Conservation (phyloP, 1,140 invertebrate species). For the Augochlora pura region DNA sequence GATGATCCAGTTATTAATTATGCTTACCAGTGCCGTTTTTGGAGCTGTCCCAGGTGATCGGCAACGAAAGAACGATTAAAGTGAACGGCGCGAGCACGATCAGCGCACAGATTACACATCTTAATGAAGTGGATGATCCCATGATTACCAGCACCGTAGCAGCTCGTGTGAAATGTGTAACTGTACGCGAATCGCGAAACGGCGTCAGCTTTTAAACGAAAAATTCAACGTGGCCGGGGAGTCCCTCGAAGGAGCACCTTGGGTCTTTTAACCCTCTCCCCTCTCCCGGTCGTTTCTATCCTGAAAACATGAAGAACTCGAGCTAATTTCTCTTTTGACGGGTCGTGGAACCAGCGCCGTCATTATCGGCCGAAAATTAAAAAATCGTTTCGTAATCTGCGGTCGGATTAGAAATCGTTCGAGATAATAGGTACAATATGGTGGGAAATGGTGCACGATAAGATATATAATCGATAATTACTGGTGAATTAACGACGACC, state of each 20-base stretch:
- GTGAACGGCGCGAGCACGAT: not conserved
- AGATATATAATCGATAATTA: slow-evolving; percentile 20
- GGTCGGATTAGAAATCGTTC: not conserved
- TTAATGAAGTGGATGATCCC: not conserved
- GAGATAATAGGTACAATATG: not conserved
- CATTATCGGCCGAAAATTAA: not conserved
- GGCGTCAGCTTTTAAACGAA: slow-evolving; percentile 62
- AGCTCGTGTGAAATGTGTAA: slow-evolving; percentile 49
- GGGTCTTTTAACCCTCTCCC: slow-evolving; percentile 51
- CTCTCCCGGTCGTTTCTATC: slow-evolving; percentile 16
- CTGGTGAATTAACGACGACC: not conserved
- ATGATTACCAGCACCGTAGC: slow-evolving; percentile 22
- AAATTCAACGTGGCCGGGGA: slow-evolving; percentile 55
- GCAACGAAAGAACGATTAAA: not conserved
- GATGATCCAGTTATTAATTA: not conserved
- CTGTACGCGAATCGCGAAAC: slow-evolving; percentile 43
- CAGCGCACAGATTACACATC: not conserved
- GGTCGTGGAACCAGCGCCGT: not conserved
- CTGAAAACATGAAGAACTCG: not conserved
- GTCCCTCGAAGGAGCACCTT: slow-evolving; percentile 47
- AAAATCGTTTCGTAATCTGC: not conserved
- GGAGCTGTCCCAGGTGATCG: not conserved
- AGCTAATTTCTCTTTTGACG: not conserved
- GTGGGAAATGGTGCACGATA: slow-evolving; percentile 11
- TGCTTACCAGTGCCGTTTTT: not conserved